Conservation (phyloP, 92 coral and sea anemone species). For the Umimayanthus kanabou region DNA sequence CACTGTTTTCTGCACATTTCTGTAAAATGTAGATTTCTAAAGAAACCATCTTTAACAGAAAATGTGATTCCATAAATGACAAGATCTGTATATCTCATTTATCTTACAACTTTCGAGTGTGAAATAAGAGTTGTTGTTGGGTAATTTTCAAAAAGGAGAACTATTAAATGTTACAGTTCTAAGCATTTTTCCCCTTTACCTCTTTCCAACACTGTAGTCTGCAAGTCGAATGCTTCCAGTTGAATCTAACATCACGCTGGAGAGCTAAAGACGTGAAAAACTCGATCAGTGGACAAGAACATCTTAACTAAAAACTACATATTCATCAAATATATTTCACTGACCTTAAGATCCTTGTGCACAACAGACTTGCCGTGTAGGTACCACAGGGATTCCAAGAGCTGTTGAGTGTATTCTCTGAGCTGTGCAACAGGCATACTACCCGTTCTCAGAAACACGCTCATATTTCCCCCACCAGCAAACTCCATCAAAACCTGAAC, state of each 20-base stretch:
- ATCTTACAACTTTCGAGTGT: too few relatives aligned
- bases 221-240: conserved; percentile 80
- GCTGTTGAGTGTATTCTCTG: conserved; percentile 76
- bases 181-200: conserved; percentile 47
- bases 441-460: conserved; percentile 63
- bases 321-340: too few relatives aligned
- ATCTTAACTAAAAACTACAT: too few relatives aligned
- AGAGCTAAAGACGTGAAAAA: conserved; percentile 58
- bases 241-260: conserved; percentile 81
- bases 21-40: too few relatives aligned
- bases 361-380: conserved; percentile 96
- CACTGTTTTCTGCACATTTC: too few relatives aligned
- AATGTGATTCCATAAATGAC: too few relatives aligned
- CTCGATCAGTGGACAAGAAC: not conserved
- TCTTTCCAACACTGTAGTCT: conserved; percentile 88
- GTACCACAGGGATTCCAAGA: conserved; percentile 86
- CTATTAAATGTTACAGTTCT: too few relatives aligned
- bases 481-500: conserved; percentile 77
- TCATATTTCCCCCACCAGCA: conserved; percentile 87
- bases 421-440: conserved; percentile 85
- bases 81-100: too few relatives aligned
- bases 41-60: too few relatives aligned
- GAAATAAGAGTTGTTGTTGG: too few relatives aligned
- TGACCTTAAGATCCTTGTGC: conserved; percentile 89
- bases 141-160: too few relatives aligned